A percentile compares a stretch with the other conserved stretches of the same genome.
Evolutionary conservation across 2,888 invertebrate genomes (phyloP).

Genomic region (Tachystola acroxantha): DNA sequence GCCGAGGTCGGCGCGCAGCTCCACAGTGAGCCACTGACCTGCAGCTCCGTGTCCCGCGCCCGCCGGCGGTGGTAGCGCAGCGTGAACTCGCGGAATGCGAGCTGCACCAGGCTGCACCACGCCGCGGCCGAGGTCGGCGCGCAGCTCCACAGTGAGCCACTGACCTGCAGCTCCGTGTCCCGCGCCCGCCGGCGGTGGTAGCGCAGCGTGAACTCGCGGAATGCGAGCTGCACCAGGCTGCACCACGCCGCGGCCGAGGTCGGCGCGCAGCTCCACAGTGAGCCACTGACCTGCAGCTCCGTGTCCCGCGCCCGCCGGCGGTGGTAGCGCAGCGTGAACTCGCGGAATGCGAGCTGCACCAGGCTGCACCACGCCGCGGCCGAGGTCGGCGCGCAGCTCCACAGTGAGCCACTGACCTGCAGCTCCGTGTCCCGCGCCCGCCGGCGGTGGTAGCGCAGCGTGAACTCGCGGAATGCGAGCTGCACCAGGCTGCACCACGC

Average conservation of each 20-base stretch:
- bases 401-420: too few relatives aligned
- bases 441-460: constrained; percentile 85
- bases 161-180: constrained; percentile 84
- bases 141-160: constrained; percentile 85
- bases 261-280: constrained; percentile 86
- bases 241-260: constrained; percentile 82
- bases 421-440: too few relatives aligned
- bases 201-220: constrained; percentile 88
- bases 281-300: too few relatives aligned
- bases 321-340: constrained; percentile 87
- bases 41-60: constrained; percentile 84
- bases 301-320: too few relatives aligned
- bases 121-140: constrained; percentile 82
- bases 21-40: constrained; percentile 82
- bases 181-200: constrained; percentile 83
- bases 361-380: constrained; percentile 84
- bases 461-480: constrained; percentile 90
- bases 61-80: constrained; percentile 84
- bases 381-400: constrained; percentile 84
- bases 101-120: constrained; percentile 90
- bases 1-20: constrained; percentile 84
- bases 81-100: constrained; percentile 90
- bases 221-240: constrained; percentile 90
- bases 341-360: constrained; percentile 91
- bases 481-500: constrained; percentile 90